Conservation (phyloP, 2,888 invertebrate genomes). For the Catotricha subobsoleta region DNA sequence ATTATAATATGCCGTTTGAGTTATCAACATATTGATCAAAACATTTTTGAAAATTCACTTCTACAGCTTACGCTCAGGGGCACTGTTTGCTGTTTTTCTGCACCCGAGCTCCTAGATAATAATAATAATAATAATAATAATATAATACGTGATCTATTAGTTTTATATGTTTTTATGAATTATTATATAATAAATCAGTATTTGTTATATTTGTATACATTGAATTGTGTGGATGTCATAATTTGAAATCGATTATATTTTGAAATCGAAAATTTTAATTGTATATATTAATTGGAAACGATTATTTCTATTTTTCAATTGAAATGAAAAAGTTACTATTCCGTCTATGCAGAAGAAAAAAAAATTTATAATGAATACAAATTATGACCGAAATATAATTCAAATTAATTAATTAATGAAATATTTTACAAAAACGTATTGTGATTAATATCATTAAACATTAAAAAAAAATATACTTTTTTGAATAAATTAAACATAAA, state of each 20-base stretch:
- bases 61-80: conserved; percentile 17
- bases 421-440: conserved; percentile 3
- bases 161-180: conserved; percentile 10
- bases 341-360: too few species aligned
- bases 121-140: too few species aligned
- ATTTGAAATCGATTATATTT: too few species aligned
- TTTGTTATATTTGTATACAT: conserved; percentile 11
- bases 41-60: conserved; percentile 4
- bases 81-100: conserved; percentile 18
- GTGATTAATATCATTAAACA: conserved; percentile 2
- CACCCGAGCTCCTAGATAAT: conserved; percentile 15
- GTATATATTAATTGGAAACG: too few species aligned
- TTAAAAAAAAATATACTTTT: conserved; percentile 3
- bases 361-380: too few species aligned
- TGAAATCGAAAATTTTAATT: too few species aligned
- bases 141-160: conserved; percentile 10
- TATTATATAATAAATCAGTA: conserved; percentile 11
- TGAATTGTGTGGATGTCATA: too few species aligned
- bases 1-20: conserved; percentile 1
- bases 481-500: not conserved
- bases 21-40: not conserved
- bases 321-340: too few species aligned
- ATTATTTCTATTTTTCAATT: too few species aligned
- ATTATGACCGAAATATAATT: not conserved
- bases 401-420: not conserved